Evolutionary conservation across 2,888 invertebrate genomes (phyloP).

Genomic region (Chaitophorus viminalis): DNA sequence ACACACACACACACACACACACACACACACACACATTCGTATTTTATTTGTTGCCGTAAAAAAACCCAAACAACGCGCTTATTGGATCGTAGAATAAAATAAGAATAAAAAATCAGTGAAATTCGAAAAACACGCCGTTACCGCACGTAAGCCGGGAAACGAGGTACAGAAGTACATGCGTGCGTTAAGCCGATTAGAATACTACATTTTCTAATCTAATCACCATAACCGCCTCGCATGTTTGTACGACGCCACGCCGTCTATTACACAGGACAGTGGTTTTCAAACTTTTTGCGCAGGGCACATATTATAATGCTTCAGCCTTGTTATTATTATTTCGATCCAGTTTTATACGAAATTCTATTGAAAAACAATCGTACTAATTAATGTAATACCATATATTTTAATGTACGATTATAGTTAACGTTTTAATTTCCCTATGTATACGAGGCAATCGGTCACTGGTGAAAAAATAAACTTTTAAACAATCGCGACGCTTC

Average conservation of each 20-base stretch:
- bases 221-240: background rate
- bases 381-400: too few species aligned
- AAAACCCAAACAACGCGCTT: background rate
- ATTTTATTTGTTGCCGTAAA: background rate
- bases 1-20: background rate
- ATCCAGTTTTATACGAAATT: too few species aligned
- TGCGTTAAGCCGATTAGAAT: constrained; percentile 32
- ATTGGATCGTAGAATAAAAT: background rate
- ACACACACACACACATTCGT: background rate
- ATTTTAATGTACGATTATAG: too few species aligned
- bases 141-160: background rate
- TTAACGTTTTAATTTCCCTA: too few species aligned
- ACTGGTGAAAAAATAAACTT: too few species aligned
- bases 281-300: too few species aligned
- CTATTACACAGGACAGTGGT: background rate
- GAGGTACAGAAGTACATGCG: background rate
- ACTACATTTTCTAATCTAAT: constrained; percentile 37
- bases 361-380: too few species aligned
- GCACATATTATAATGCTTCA: too few species aligned
- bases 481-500: too few species aligned
- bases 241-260: background rate
- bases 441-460: too few species aligned
- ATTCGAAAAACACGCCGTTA: background rate
- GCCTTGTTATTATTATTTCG: too few species aligned
- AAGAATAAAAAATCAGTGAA: background rate